phyloP scores from a whole-genome alignment of 2,888 invertebrate genomes.

The Petrolisthes cinctipes region DNA sequence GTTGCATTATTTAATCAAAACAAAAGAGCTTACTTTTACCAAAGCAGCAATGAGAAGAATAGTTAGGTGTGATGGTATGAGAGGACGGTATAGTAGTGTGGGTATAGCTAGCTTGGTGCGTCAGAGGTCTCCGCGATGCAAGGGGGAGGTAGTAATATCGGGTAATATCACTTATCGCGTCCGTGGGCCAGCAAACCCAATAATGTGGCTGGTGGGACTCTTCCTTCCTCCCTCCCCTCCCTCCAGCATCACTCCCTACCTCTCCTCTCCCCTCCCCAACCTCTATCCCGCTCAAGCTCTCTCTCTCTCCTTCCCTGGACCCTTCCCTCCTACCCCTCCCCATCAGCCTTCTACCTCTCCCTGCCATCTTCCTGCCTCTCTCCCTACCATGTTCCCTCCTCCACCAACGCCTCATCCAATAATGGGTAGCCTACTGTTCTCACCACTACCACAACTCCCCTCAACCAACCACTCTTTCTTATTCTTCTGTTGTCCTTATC shows the following conservation, averaged over 20 bases:
- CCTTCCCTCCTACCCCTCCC: not conserved
- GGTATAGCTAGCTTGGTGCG: not conserved
- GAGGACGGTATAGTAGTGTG: not conserved
- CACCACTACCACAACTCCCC: conserved; percentile 23
- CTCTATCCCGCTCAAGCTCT: no score
- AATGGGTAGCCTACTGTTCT: conserved; percentile 56
- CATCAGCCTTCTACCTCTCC: not conserved
- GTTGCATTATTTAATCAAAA: no score
- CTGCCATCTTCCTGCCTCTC: not conserved
- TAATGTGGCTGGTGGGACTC: conserved; percentile 49
- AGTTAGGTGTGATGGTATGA: no score
- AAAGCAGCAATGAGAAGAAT: no score
- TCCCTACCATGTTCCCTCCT: not conserved
- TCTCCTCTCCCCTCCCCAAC: not conserved
- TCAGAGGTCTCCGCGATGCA: conserved; percentile 35
- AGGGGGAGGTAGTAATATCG: conserved; percentile 55
- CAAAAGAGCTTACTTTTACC: no score
- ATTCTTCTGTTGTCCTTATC: not conserved
- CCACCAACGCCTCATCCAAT: conserved; percentile 57
- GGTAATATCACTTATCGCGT: conserved; percentile 64
- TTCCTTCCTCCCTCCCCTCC: not conserved
- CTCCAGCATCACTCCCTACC: not conserved
- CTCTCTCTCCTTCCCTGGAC: not conserved
- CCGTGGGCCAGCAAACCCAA: conserved; percentile 62
- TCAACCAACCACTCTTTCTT: not conserved